Evolutionary conservation across 2,888 invertebrate genomes (phyloP).

Genomic region (Blastobasis lacticolella): DNA sequence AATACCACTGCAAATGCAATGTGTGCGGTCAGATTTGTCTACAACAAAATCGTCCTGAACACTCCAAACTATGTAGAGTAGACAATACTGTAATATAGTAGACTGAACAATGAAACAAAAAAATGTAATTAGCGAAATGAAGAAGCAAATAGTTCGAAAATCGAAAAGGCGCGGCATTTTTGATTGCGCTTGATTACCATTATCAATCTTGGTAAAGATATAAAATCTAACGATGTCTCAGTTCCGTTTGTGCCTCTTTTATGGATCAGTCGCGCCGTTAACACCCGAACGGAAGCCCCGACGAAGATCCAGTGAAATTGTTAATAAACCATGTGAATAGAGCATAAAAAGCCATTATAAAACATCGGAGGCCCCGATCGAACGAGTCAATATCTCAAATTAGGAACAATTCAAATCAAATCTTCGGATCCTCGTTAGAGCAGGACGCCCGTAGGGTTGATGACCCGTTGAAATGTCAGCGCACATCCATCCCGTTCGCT

Average conservation of each 20-base stretch:
- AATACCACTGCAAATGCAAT: no score
- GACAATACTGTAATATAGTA: no score
- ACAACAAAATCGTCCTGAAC: no score
- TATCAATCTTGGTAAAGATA: slow-evolving; percentile 50
- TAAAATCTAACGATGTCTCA: slow-evolving; percentile 50
- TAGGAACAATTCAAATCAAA: slow-evolving; percentile 74
- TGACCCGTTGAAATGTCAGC: slow-evolving; percentile 73
- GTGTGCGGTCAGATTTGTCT: no score
- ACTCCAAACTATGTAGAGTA: no score
- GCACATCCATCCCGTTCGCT: slow-evolving; percentile 50
- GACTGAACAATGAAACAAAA: no score
- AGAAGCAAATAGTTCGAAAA: background rate
- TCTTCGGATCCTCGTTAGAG: slow-evolving; percentile 72
- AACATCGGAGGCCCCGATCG: slow-evolving; percentile 41
- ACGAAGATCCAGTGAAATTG: slow-evolving; percentile 42
- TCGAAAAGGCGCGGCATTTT: slow-evolving; percentile 4
- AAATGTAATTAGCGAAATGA: no score
- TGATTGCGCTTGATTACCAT: slow-evolving; percentile 14
- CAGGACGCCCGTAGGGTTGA: slow-evolving; percentile 71
- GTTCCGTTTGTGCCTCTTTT: slow-evolving; percentile 44
- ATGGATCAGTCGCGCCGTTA: slow-evolving; percentile 45
- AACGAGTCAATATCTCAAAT: slow-evolving; percentile 64
- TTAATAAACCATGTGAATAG: slow-evolving; percentile 52
- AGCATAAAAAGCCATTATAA: slow-evolving; percentile 30
- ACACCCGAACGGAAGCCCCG: slow-evolving; percentile 60